Evolutionary conservation across 2,797 vertebrate genomes (phyloP).

Genomic region (Acridotheres tristis): DNA sequence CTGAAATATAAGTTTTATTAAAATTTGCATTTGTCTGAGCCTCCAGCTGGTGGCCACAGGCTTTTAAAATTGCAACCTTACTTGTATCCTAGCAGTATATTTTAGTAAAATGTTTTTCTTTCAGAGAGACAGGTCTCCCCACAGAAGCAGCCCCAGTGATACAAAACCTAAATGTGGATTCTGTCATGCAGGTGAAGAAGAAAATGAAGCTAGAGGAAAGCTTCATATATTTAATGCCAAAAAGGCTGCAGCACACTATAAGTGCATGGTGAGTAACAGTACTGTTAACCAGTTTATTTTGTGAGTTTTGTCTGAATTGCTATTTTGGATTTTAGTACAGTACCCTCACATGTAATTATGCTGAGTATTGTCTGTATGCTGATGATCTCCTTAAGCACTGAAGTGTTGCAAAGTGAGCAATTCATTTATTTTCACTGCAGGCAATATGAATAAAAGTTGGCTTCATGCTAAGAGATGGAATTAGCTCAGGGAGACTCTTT

Average conservation of each 20-base stretch:
- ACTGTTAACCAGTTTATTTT: background rate
- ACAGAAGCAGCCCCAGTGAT: conserved; percentile 90
- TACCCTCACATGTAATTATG: conserved; percentile 26
- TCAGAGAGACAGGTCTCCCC: conserved; percentile 94
- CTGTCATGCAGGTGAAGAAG: conserved; percentile 97
- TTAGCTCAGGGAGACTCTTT: conserved; percentile 39
- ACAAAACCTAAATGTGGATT: conserved; percentile 96
- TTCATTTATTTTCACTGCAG: conserved; percentile 52
- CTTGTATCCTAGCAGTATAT: conserved; percentile 63
- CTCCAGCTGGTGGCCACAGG: conserved; percentile 66
- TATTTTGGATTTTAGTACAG: background rate
- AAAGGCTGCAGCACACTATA: conserved; percentile 98
- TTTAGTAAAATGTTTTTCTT: conserved; percentile 73
- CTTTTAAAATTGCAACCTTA: conserved; percentile 47
- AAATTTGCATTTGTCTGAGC: conserved; percentile 44
- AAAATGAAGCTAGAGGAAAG: conserved; percentile 91
- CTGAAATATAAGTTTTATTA: conserved; percentile 18
- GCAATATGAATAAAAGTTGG: conserved; percentile 39
- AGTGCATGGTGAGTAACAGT: conserved; percentile 90
- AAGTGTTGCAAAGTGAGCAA: conserved; percentile 34
- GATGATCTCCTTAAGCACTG: conserved; percentile 19
- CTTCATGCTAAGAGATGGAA: conserved; percentile 16
- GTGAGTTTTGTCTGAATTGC: conserved; percentile 8
- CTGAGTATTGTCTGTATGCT: conserved; percentile 18
- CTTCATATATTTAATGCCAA: conserved; percentile 96